Conservation (phyloP, 1,140 invertebrate genomes). For the Nixonia krombeini region DNA sequence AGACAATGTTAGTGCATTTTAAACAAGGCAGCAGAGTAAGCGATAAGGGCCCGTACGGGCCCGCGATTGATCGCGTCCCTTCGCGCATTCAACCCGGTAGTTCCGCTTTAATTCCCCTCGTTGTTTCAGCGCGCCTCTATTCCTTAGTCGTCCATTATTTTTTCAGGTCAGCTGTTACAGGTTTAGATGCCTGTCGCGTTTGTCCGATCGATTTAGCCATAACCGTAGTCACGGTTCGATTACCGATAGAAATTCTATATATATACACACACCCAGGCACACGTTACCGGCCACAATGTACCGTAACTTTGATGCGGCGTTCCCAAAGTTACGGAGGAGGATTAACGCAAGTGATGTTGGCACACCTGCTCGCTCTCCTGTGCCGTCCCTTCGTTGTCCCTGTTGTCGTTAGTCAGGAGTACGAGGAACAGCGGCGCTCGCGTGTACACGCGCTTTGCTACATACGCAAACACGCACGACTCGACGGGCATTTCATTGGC, state of each 20-base stretch:
- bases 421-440: background rate
- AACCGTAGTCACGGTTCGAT: conserved; percentile 42
- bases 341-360: conserved; percentile 62
- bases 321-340: conserved; percentile 54
- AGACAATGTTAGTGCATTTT: too few relatives aligned
- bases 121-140: too few relatives aligned
- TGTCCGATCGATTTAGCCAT: conserved; percentile 30
- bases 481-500: background rate
- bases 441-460: background rate
- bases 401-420: too few relatives aligned
- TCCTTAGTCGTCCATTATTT: too few relatives aligned
- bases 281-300: background rate
- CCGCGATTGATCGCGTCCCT: too few relatives aligned
- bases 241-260: conserved; percentile 33
- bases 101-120: too few relatives aligned
- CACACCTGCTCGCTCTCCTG: conserved; percentile 55
- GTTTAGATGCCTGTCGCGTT: background rate
- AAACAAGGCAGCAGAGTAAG: too few relatives aligned
- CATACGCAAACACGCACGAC: background rate
- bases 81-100: too few relatives aligned
- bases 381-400: background rate
- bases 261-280: conserved; percentile 11
- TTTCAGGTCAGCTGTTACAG: conserved; percentile 30
- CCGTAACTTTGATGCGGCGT: conserved; percentile 16
- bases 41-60: too few relatives aligned